A percentile compares a stretch with the other conserved stretches of the same genome.
Evolutionary conservation across 1,140 invertebrate species (phyloP).

Genomic region (Hycleus cichorii): DNA sequence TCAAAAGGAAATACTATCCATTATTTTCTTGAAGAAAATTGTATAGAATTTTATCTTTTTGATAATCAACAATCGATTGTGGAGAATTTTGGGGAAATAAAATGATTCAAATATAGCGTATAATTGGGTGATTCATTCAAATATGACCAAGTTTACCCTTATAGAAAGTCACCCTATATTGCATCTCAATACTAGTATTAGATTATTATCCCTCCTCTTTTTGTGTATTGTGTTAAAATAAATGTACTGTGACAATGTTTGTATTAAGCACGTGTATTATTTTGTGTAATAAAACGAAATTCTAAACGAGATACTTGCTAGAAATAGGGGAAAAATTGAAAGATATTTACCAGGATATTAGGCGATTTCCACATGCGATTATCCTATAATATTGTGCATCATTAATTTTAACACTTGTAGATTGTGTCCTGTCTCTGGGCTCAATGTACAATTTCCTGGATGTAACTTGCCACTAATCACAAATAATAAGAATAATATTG

Average conservation of each 20-base stretch:
- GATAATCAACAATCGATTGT: background rate
- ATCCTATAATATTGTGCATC: no score
- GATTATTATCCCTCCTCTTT: slow-evolving; percentile 14
- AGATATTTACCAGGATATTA: no score
- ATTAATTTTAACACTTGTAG: no score
- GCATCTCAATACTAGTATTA: slow-evolving; percentile 11
- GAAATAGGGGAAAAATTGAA: no score
- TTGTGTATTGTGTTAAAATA: slow-evolving; percentile 6
- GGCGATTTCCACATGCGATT: no score
- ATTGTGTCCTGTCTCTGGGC: no score
- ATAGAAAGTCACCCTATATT: slow-evolving; percentile 8
- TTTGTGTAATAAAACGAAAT: background rate
- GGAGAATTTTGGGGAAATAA: slow-evolving; percentile 14
- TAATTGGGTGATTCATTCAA: slow-evolving; percentile 24
- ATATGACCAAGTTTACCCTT: slow-evolving; percentile 3
- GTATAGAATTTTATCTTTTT: background rate
- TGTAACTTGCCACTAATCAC: no score
- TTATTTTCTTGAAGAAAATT: no score
- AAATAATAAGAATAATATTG: no score
- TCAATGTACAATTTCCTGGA: no score
- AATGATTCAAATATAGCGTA: slow-evolving; percentile 21
- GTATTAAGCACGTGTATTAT: slow-evolving; percentile 13
- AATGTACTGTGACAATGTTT: slow-evolving; percentile 19
- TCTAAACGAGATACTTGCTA: no score
- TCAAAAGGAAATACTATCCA: background rate